Conservation (phyloP, 2,888 invertebrate genomes). For the Dicranocentrus wangi region DNA sequence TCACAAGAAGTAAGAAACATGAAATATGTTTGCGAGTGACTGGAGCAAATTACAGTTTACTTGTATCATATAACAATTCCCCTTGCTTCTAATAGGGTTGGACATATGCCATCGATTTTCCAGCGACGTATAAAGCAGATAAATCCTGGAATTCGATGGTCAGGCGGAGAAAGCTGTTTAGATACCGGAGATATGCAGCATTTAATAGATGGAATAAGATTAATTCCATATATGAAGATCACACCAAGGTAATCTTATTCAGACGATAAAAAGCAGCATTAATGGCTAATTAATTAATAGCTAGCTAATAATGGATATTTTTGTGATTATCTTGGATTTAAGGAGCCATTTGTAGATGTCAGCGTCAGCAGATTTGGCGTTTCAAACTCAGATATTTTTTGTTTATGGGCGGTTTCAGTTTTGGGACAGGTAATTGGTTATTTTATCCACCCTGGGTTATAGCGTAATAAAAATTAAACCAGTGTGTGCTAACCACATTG, state of each 20-base stretch:
- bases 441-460: background rate
- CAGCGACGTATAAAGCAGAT: conserved; percentile 87
- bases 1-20: conserved; percentile 83
- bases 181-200: conserved; percentile 89
- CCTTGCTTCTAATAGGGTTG: conserved; percentile 82
- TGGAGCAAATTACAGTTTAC: too few species aligned
- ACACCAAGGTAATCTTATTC: conserved; percentile 80
- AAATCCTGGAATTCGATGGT: conserved; percentile 93
- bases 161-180: conserved; percentile 87
- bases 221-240: conserved; percentile 90
- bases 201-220: conserved; percentile 95
- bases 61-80: too few species aligned
- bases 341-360: conserved; percentile 94
- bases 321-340: background rate
- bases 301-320: background rate
- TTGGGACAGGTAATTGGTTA: conserved; percentile 82
- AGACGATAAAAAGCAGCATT: background rate
- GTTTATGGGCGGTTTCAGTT: conserved; percentile 95
- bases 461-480: background rate
- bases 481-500: background rate
- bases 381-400: conserved; percentile 82
- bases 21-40: too few species aligned
- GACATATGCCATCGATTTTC: conserved; percentile 96
- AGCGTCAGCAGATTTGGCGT: conserved; percentile 89
- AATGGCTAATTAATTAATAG: background rate